Percentiles rank a stretch among this genome's conserved stretches.
Conservation (phyloP, 1,140 invertebrate genomes). For the Musca domestica region DNA sequence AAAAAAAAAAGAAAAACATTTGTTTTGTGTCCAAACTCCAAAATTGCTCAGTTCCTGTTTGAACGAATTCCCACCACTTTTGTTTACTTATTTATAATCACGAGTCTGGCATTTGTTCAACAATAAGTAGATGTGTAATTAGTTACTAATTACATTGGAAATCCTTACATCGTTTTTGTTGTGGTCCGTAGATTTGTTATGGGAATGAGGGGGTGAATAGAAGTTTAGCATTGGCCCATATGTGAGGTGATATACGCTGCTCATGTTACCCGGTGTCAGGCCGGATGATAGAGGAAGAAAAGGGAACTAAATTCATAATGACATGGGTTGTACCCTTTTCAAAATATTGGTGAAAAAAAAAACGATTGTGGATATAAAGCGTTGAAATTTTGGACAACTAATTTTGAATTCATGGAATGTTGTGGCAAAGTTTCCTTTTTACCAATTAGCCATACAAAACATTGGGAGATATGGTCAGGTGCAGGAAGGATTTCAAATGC, state of each 20-base stretch:
- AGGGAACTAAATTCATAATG: background rate
- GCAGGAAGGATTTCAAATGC: background rate
- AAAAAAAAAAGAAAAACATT: background rate
- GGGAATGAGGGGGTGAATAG: background rate
- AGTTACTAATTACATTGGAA: slow-evolving; percentile 19
- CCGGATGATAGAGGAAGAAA: background rate
- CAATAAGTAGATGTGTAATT: slow-evolving; percentile 3
- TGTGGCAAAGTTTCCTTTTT: slow-evolving; percentile 20
- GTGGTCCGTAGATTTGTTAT: background rate
- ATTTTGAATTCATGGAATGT: slow-evolving; percentile 10
- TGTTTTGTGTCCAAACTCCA: too few relatives aligned
- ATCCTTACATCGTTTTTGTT: background rate
- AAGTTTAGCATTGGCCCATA: background rate
- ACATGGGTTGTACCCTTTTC: slow-evolving; percentile 21
- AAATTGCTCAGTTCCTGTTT: background rate
- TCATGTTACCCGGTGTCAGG: background rate
- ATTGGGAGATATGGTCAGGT: slow-evolving; percentile 6
- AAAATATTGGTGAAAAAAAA: background rate
- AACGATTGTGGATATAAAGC: slow-evolving; percentile 6
- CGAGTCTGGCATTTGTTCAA: too few relatives aligned
- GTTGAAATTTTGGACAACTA: slow-evolving; percentile 13
- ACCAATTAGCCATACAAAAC: slow-evolving; percentile 13
- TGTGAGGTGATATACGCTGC: background rate
- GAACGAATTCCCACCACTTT: background rate
- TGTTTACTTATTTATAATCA: background rate